Base-by-base conservation (phyloP, 2,113 vertebrate genomes). In the Pandion haliaetus region DNA sequence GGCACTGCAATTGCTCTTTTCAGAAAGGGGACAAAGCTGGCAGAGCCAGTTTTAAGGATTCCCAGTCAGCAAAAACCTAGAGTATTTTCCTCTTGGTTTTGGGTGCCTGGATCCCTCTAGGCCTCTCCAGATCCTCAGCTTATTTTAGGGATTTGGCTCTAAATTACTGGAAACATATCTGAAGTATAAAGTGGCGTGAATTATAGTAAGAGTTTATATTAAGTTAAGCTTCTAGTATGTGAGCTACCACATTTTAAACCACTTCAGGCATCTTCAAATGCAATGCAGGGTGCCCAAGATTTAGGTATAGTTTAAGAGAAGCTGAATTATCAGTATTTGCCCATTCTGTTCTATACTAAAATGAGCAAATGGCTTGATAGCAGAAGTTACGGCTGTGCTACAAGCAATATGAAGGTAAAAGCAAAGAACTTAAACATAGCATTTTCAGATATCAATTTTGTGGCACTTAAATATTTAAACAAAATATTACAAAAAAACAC, bases 401-500 rank as follows among this genome's bases (percentile, higher is more conserved):
- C 34, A 90, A 74, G 57, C 34, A 66, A 58, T 25, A 59, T 9
- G 52, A 78, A 92, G 12, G 74, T 47, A 92, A 91, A 90, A 82
- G 49, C 13, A 34, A 92, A 85, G 91, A 95, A 94, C 38, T 96
- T 94, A 94, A 96, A 97, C 83, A 85, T 55, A 90, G 77, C 50
- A 82, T 92, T 96, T 97, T 57, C 71, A 88, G 59, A 57, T 91
- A 96, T 88, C 62, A 82, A 13, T 95, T 93, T 40, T 82, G 82
- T 86, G 79, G 54, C 44, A 47, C 77, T 96, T 89, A 45, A 59
- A 59, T 94, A 92, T 95, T 97, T 94, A 94, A 95, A 95, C 61
- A 90, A 88, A 96, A 72, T 95, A 95, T 96, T 91, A 92, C 52
- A 63, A 89, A 72, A 72, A 91, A 2, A 28, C 61, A 82, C 34